Base-by-base conservation (phyloP, 2,113 vertebrate species). In the Felis chaus region DNA sequence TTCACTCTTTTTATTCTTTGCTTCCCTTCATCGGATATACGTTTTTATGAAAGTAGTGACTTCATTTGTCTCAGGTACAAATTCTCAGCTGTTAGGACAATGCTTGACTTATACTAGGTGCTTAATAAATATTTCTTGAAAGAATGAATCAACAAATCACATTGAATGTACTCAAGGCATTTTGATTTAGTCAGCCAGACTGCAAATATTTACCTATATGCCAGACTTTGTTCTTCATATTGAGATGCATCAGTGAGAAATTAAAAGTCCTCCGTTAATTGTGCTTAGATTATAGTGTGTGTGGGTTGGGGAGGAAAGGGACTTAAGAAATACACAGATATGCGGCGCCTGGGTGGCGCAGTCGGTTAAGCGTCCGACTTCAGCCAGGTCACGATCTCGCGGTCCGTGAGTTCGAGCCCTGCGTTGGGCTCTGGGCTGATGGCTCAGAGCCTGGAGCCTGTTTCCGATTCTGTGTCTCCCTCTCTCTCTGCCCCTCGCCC, bases 71-170 rank as follows among this genome's bases (percentile, higher is more conserved):
- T 94, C 55, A 81, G 41, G n/a, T 12, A 9, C 50, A 87, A 1
- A 50, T 94, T 27, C 14, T 31, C 5, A 73, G 73, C 33, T 41
- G 83, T 86, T 68, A 53, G 53, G 84, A 39, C 6, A 91, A 45
- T 71, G 25, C 18, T 57, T 81, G 57, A 78, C 89, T 65, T 13
- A 6, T 57, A 65, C 50, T 76, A 96, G 36, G 61, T 92, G 19
- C 8, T 84, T 66, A 85, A 53, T 94, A 89, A 78, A 19, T 92
- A 96, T 57, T 97, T 95, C 61, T 93, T 57, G 39, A 65, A 53
- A 91, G 55, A 91, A 74, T 80, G 48, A 84, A 80, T 96, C 48
- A 92, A 50, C 82, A 36, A 79, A 86, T 96, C 13, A 94, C 84
- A 73, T 61, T 90, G 82, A 97, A 85, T 81, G 7, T 85, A 78